Evolutionary conservation across 2,113 vertebrate genomes (phyloP).

Genomic region (Silurus glanis): DNA sequence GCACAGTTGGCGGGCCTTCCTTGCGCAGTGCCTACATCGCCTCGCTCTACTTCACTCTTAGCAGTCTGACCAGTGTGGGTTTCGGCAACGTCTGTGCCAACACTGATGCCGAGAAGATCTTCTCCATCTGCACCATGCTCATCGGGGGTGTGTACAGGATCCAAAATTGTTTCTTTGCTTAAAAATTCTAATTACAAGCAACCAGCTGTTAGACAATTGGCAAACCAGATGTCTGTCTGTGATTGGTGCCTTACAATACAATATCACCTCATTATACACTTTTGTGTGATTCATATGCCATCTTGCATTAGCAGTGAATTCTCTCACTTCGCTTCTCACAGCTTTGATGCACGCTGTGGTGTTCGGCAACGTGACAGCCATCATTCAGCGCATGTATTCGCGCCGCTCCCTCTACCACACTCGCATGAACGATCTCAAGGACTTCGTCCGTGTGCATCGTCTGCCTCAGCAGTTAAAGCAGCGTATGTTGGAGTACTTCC

Average conservation of each 20-base stretch:
- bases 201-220: background rate
- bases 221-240: background rate
- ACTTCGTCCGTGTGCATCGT: constrained; percentile 91
- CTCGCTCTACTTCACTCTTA: constrained; percentile 96
- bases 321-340: constrained; percentile 54
- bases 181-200: background rate
- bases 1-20: constrained; percentile 84
- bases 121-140: constrained; percentile 96
- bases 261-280: background rate
- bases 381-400: constrained; percentile 98
- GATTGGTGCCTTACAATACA: background rate
- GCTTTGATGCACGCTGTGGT: constrained; percentile 97
- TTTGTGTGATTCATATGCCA: background rate
- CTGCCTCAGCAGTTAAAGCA: constrained; percentile 94
- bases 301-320: background rate
- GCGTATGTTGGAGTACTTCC: constrained; percentile 95
- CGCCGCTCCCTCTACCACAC: constrained; percentile 95
- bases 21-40: constrained; percentile 91
- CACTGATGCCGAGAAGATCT: constrained; percentile 93
- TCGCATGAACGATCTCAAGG: constrained; percentile 95
- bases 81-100: constrained; percentile 96
- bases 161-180: background rate
- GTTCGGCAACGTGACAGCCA: constrained; percentile 95
- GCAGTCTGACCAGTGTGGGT: constrained; percentile 95
- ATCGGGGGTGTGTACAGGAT: constrained; percentile 82